These are phyloP conservation scores for Heliconius aoede DNA, from an alignment of 2,888 invertebrate genomes.

Conservation along the genomic window DNA sequence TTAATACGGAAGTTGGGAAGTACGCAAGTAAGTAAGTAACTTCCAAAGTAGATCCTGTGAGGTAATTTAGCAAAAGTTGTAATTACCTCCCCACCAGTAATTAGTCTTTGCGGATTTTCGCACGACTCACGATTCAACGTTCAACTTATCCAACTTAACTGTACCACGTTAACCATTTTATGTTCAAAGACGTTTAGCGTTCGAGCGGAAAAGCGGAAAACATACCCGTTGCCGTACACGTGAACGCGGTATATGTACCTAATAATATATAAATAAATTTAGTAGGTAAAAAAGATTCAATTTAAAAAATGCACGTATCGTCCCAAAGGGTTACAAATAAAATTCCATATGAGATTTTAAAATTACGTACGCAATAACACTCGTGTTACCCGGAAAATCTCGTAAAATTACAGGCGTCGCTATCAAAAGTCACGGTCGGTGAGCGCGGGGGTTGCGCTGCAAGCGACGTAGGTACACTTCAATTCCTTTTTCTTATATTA, in stretches of 20 bases:
- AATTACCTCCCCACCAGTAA: constrained; percentile 7
- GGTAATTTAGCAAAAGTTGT: constrained; percentile 27
- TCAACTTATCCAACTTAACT: background rate
- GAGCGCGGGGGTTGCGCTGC: constrained; percentile 22
- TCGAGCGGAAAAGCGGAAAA: background rate
- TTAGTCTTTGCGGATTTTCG: constrained; percentile 20
- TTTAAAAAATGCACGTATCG: constrained; percentile 22
- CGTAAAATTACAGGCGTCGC: constrained; percentile 37
- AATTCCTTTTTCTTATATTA: constrained; percentile 51
- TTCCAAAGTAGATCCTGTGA: constrained; percentile 17
- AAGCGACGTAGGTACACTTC: constrained; percentile 39
- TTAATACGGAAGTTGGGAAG: constrained; percentile 15
- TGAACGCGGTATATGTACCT: background rate
- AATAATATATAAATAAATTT: constrained; percentile 14
- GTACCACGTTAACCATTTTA: background rate
- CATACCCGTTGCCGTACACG: background rate
- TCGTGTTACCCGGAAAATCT: constrained; percentile 32
- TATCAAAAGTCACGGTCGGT: constrained; percentile 38
- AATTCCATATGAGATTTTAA: constrained; percentile 15
- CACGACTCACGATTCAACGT: background rate
- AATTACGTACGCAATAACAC: constrained; percentile 31
- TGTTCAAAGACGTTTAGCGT: background rate
- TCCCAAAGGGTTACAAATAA: constrained; percentile 14
- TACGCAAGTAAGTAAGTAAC: constrained; percentile 22
- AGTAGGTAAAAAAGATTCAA: constrained; percentile 6